These are phyloP conservation scores for Sinodicranocentrus sp. DNA, from an alignment of 2,888 invertebrate genomes.

Conservation along the genomic window DNA sequence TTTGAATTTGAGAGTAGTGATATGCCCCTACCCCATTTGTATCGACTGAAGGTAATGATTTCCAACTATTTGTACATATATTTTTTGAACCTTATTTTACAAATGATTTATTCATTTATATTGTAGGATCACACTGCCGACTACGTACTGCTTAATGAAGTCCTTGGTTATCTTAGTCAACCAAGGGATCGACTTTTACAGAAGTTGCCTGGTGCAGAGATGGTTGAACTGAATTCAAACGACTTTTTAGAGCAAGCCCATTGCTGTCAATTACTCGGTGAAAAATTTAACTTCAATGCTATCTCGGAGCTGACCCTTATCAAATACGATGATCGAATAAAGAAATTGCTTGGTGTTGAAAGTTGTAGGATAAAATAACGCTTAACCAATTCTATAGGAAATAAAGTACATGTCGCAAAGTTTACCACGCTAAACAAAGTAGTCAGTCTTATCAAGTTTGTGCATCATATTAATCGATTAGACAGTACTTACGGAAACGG, in stretches of 20 bases:
- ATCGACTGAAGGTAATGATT: slow-evolving; percentile 83
- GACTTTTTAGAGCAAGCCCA: slow-evolving; percentile 76
- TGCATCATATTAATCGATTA: no score
- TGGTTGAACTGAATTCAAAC: slow-evolving; percentile 76
- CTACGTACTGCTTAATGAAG: slow-evolving; percentile 90
- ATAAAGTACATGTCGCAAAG: slow-evolving; percentile 4
- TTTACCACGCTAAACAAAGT: slow-evolving; percentile 17
- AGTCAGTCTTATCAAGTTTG: slow-evolving; percentile 9
- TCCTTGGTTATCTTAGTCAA: slow-evolving; percentile 85
- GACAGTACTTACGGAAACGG: background rate
- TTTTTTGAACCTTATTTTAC: background rate
- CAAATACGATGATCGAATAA: slow-evolving; percentile 90
- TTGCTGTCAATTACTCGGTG: slow-evolving; percentile 75
- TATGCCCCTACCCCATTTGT: slow-evolving; percentile 88
- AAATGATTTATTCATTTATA: slow-evolving; percentile 13
- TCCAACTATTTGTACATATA: no score
- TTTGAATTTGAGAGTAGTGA: slow-evolving; percentile 91
- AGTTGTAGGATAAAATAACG: slow-evolving; percentile 78
- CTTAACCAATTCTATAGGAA: slow-evolving; percentile 23
- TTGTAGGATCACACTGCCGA: slow-evolving; percentile 83
- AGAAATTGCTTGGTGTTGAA: slow-evolving; percentile 89
- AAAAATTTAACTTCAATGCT: slow-evolving; percentile 76
- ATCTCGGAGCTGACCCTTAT: slow-evolving; percentile 81
- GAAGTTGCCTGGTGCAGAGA: slow-evolving; percentile 74
- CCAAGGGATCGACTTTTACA: slow-evolving; percentile 73